Base-by-base conservation (phyloP, 2,113 vertebrate species). In the Steatornis caripensis region DNA sequence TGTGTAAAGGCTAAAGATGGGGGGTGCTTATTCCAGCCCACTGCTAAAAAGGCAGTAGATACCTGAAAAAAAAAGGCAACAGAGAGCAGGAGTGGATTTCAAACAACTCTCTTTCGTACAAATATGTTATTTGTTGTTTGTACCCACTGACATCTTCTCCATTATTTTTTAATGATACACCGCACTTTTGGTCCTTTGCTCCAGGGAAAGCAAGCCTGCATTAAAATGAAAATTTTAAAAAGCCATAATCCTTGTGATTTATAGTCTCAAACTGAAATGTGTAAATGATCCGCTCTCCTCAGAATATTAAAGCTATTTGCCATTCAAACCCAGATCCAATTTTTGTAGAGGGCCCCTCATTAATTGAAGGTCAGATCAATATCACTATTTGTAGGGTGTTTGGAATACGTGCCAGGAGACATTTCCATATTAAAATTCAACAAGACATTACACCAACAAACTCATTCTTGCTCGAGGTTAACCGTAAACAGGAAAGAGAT, bases 361-460 rank as follows among this genome's bases (percentile, higher is more conserved):
- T 83, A 92, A 62, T 7, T 69, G 94, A 94, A 90, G 85, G 88
- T 80, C 78, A 93, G 71, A 90, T 86, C 95, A 95, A 72, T 84
- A 95, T 66, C 90, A 37, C 48, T 34, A 0, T 76, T 87, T 69
- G 82, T 51, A 48, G 43, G 53, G 53, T 60, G 58, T 55, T 90
- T 48, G 34, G 58, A 83, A 80, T 37, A 89, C 34, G 17, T 14
- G 91, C 83, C 75, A 94, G 88, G 54, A 94, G 57, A 87, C 13
- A 72, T 93, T 88, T 88, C 88, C 70, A 69, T 95, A 83, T 93
- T 90, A 82, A 95, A 95, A 94, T 79, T 76, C 90, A 93, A 69
- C 65, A 89, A 65, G 83, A 64, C 41, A 36, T 83, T 55, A 70
- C 69, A 60, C 51, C 68, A 62, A 84, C 60, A 69, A 74, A 72